Conservation (phyloP, 2,113 vertebrate species). For the human (Homo sapiens) region DNA sequence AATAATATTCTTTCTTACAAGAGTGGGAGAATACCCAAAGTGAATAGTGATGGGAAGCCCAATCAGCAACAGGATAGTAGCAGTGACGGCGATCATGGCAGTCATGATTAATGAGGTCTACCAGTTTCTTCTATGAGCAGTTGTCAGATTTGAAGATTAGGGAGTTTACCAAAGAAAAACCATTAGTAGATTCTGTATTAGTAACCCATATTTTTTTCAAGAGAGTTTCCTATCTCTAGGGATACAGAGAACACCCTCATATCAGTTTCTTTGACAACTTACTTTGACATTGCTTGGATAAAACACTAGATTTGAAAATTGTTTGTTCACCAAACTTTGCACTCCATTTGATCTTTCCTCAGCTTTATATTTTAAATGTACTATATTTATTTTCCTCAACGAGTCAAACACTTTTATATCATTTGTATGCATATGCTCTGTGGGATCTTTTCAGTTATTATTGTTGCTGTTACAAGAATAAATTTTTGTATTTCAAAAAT, state of each 20-base stretch:
- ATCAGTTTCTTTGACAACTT: not conserved
- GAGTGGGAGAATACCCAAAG: not conserved
- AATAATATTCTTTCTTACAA: not conserved
- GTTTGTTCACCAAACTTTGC: not conserved
- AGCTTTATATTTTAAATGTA: not conserved
- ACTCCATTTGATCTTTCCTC: not conserved
- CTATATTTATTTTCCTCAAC: not conserved
- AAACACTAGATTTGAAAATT: not conserved
- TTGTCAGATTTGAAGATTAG: not conserved
- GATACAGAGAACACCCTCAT: not conserved
- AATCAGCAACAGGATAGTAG: not conserved
- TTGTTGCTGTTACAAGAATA: not conserved
- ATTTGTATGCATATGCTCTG: not conserved
- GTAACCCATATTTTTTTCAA: not conserved
- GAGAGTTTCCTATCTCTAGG: not conserved
- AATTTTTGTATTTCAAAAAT: not conserved
- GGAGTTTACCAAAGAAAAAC: not conserved
- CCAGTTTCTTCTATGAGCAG: not conserved
- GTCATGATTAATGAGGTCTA: not conserved
- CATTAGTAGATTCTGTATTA: not conserved
- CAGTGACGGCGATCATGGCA: accelerated
- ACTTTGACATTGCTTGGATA: not conserved
- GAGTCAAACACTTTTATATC: not conserved
- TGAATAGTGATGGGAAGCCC: not conserved
- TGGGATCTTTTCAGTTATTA: not conserved